phyloP scores from a whole-genome alignment of 2,888 invertebrate genomes.

The Dendrolimus pini region DNA sequence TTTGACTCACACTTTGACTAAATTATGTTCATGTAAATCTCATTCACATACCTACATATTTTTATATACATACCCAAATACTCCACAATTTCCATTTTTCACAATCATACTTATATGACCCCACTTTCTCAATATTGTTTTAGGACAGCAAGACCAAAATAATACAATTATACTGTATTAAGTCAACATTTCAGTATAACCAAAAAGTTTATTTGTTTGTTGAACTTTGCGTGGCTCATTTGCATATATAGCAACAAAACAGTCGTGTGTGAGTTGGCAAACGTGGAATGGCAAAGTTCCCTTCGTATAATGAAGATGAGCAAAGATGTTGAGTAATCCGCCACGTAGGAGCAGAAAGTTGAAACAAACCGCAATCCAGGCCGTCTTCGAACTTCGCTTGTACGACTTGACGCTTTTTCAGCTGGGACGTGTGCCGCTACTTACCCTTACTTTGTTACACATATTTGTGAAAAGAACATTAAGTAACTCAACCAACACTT shows the following conservation, averaged over 20 bases:
- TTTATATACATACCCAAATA: no score
- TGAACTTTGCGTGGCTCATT: constrained; percentile 55
- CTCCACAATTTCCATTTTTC: no score
- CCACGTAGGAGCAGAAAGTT: constrained; percentile 50
- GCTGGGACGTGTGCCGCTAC: neutral
- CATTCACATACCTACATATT: no score
- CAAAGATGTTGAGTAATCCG: constrained; percentile 57
- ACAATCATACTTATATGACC: neutral
- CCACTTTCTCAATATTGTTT: constrained; percentile 12
- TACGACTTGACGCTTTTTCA: constrained; percentile 29
- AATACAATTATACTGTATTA: constrained; percentile 31
- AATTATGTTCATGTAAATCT: no score
- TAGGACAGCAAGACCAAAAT: constrained; percentile 25
- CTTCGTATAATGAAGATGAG: constrained; percentile 67
- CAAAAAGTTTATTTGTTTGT: constrained; percentile 63
- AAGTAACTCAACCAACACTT: no score
- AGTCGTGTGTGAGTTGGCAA: constrained; percentile 39
- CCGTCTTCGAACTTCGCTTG: constrained; percentile 24
- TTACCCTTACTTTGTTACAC: neutral
- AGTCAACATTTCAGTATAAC: constrained; percentile 34
- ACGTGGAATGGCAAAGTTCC: constrained; percentile 59
- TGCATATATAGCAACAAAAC: constrained; percentile 63
- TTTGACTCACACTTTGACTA: no score
- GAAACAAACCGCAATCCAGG: constrained; percentile 41
- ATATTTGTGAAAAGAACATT: no score